These are phyloP conservation scores for Lerema accius DNA, from an alignment of 1,140 invertebrate species.

Conservation along the genomic window DNA sequence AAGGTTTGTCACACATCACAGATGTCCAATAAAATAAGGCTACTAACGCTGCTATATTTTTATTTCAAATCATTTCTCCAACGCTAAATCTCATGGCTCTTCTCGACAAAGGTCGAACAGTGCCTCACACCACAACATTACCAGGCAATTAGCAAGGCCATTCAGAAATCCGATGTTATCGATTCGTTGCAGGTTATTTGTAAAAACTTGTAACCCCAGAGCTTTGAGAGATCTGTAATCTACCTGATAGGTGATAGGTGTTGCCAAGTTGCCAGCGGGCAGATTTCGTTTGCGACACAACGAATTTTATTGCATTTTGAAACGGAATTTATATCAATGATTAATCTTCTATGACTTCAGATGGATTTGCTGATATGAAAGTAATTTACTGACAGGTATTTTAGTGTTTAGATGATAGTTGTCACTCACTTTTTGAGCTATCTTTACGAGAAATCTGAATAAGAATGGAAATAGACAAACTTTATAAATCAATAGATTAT, in stretches of 20 bases:
- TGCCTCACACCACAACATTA: constrained; percentile 4
- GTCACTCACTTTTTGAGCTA: too few species aligned
- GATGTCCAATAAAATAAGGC: too few species aligned
- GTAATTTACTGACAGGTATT: neutral
- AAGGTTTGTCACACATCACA: too few species aligned
- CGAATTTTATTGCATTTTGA: neutral
- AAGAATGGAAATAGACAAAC: too few species aligned
- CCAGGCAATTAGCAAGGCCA: constrained; percentile 27
- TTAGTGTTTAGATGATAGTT: too few species aligned
- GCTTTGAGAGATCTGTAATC: constrained; percentile 14
- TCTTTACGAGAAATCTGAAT: too few species aligned
- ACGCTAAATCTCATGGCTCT: neutral
- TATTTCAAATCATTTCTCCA: too few species aligned
- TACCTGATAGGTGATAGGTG: neutral
- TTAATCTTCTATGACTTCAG: neutral
- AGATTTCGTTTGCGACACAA: neutral
- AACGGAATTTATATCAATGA: neutral
- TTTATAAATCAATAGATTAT: too few species aligned
- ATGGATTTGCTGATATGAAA: neutral
- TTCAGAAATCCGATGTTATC: constrained; percentile 27
- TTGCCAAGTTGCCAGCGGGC: neutral
- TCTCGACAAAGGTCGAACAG: neutral
- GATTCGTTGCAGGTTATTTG: constrained; percentile 25
- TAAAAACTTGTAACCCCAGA: constrained; percentile 23
- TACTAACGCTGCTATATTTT: too few species aligned